Conservation (phyloP, 2,113 vertebrate genomes). For the Corythornis madagascariensis region DNA sequence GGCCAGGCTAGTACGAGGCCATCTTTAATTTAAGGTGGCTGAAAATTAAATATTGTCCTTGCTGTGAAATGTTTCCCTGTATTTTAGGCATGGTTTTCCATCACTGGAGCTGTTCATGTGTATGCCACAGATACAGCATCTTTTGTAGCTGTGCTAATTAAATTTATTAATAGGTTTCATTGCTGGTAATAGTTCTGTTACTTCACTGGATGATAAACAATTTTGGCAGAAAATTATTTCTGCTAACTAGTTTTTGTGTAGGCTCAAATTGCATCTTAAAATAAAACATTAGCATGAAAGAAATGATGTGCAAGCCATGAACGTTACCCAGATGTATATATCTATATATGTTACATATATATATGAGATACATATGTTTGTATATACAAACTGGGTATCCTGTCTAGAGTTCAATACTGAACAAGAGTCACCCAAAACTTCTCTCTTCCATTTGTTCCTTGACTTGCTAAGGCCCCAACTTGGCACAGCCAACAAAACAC, state of each 20-base stretch:
- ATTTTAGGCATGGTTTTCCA: not conserved
- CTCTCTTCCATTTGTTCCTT: not conserved
- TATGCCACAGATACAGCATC: not conserved
- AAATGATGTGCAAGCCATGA: not conserved
- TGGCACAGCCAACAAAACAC: not conserved
- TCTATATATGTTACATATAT: too few species aligned
- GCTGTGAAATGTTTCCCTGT: not conserved
- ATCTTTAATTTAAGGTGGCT: not conserved
- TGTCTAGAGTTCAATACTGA: not conserved
- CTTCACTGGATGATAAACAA: slow-evolving; percentile 6
- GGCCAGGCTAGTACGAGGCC: not conserved
- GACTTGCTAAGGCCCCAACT: not conserved
- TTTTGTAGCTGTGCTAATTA: not conserved
- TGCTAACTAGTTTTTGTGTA: not conserved
- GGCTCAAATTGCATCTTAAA: not conserved
- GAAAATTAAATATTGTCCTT: not conserved
- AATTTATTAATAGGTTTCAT: slow-evolving; percentile 1
- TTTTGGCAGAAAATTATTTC: slow-evolving; percentile 5
- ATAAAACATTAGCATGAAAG: not conserved
- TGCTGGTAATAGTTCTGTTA: not conserved
- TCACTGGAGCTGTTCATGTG: not conserved
- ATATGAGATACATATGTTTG: too few species aligned
- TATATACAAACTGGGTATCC: fast-evolving
- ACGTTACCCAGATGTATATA: not conserved
- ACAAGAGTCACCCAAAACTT: fast-evolving